Evolutionary conservation across 2,113 vertebrate species (phyloP), one percentile per base, ranked within the genome.

Genomic region (Dipodomys stephensi): DNA sequence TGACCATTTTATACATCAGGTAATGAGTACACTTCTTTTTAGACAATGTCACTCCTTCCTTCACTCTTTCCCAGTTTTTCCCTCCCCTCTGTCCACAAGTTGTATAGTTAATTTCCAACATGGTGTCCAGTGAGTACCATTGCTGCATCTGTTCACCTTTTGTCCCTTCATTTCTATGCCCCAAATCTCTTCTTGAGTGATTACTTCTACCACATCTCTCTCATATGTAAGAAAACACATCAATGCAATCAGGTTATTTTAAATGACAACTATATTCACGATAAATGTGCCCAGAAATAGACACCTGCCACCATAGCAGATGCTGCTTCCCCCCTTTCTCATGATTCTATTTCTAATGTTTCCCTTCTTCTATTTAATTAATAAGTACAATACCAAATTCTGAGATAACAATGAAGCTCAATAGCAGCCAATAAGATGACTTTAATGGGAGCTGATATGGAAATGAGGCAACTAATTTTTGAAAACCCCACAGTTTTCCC

Each of bases 381-480:
- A 67, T 19, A 85, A 57, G 49, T 65, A 77, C 15, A n/a, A 57
- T 90, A 28, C 49, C 69, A 90, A 78, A 86, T 81, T 49, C 57
- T 88, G 83, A 92, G 32, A 83, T 76, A 35, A 90, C 71, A 44
- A 85, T 53, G 46, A 83, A 69, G 94, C 82, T 53, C 86, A 83
- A 96, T 93, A 57, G 19, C 12, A 88, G 20, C 28, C 13, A 20
- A 74, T 86, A 88, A 90, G 20, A 86, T 72, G 83, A 79, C 88
- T 30, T 93, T 96, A 88, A 78, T 46, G 1, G 46, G 90, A 90
- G 44, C 62, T 72, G 30, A 88, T 74, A 87, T 4, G 88, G 6
- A n/a, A 92, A 92, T 13, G 81, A 71, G 81, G n/a, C 87, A 96
- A 90, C 44, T 68, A 93, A 64, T 88, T 86, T 86, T n/a, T 76